Evolutionary conservation across 2,888 invertebrate genomes (phyloP).

Genomic region (Pseudococcus viburni): DNA sequence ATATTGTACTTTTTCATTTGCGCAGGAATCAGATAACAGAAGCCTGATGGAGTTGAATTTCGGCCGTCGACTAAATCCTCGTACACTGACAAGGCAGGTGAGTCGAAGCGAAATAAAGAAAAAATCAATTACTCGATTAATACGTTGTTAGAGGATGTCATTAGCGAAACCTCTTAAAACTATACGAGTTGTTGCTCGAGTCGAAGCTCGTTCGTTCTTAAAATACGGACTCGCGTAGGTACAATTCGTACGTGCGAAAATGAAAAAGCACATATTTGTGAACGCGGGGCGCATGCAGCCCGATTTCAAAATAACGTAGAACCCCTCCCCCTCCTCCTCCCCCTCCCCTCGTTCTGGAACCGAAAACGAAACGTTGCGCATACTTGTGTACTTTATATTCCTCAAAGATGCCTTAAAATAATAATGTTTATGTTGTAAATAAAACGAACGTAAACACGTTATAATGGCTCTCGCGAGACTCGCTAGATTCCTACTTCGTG

Average conservation of each 20-base stretch:
- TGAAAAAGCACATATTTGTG: constrained; percentile 24
- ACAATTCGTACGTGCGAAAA: background rate
- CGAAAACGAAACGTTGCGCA: background rate
- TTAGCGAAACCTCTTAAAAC: constrained; percentile 26
- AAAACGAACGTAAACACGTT: constrained; percentile 59
- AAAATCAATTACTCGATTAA: background rate
- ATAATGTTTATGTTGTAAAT: constrained; percentile 62
- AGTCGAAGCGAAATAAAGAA: background rate
- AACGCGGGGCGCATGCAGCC: too few species aligned
- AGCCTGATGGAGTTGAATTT: background rate
- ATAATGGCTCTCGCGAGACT: constrained; percentile 52
- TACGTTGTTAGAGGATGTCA: background rate
- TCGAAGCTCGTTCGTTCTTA: too few species aligned
- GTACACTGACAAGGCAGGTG: too few species aligned
- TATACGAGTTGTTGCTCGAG: background rate
- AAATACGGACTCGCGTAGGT: background rate
- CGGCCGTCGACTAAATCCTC: too few species aligned
- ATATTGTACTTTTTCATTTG: background rate
- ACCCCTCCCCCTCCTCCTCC: too few species aligned
- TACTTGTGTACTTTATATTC: constrained; percentile 23
- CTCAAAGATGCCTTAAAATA: constrained; percentile 49
- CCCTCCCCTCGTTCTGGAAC: too few species aligned
- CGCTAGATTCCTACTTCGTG: constrained; percentile 33
- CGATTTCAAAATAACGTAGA: too few species aligned
- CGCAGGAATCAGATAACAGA: background rate